Percentiles rank a stretch among this genome's conserved stretches.
These are phyloP conservation scores for Urechis unicinctus DNA, from an alignment of 2,888 invertebrate genomes.

Conservation along the genomic window DNA sequence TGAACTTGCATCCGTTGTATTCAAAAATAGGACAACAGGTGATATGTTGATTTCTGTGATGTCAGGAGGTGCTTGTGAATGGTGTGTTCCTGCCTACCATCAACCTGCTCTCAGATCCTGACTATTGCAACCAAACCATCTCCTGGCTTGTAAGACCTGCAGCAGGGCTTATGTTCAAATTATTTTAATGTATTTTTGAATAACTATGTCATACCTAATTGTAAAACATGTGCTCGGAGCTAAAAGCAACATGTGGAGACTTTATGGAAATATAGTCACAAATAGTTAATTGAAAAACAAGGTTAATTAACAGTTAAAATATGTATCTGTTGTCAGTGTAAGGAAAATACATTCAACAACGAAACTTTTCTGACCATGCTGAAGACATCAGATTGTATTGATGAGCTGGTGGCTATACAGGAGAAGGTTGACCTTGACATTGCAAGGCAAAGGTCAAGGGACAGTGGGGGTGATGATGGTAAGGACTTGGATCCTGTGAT, in stretches of 20 bases:
- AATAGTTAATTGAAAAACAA: no score
- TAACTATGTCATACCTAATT: no score
- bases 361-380: conserved; percentile 80
- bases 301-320: no score
- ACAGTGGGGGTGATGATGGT: conserved; percentile 76
- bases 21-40: not conserved
- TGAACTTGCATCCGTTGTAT: not conserved
- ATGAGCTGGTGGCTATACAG: conserved; percentile 72
- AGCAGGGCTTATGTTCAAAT: conserved; percentile 8
- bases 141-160: conserved; percentile 70
- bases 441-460: conserved; percentile 66
- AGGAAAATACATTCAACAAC: conserved; percentile 68
- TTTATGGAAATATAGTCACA: no score
- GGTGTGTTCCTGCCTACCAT: conserved; percentile 67
- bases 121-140: conserved; percentile 83
- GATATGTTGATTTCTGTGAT: conserved; percentile 9
- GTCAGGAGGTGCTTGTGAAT: conserved; percentile 71
- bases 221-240: no score
- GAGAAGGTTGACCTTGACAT: conserved; percentile 77
- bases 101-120: conserved; percentile 74
- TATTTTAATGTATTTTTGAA: no score
- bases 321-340: no score
- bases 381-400: conserved; percentile 70
- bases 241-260: no score
- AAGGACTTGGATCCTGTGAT: not conserved